phyloP scores from a whole-genome alignment of 35 echinoderm and acorn worm genomes.

The Apostichopus japonicus region DNA sequence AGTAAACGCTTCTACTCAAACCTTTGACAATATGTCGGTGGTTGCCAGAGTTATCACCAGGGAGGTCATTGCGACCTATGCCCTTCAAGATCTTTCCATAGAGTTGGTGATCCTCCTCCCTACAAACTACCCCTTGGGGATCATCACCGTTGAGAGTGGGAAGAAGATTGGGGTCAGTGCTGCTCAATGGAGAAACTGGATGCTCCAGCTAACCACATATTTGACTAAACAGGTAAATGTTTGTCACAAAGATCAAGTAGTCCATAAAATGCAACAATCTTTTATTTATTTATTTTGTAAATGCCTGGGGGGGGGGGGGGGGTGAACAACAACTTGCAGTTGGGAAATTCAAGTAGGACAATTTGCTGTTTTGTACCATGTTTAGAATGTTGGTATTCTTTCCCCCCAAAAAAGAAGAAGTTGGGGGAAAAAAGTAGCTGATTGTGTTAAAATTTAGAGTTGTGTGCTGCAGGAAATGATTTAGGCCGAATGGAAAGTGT shows the following conservation, averaged over 20 bases:
- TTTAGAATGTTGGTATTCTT: too few relatives aligned
- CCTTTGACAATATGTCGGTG: slow-evolving; percentile 83
- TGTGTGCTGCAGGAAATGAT: too few relatives aligned
- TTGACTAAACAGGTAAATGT: slow-evolving; percentile 82
- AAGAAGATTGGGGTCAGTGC: slow-evolving; percentile 77
- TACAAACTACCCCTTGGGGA: slow-evolving; percentile 84
- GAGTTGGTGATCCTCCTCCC: slow-evolving; percentile 84
- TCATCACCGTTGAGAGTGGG: slow-evolving; percentile 85
- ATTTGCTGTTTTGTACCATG: too few relatives aligned
- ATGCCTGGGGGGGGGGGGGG: too few relatives aligned
- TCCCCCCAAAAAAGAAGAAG: too few relatives aligned
- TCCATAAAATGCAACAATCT: too few relatives aligned
- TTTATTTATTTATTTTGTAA: too few relatives aligned
- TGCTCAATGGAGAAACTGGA: slow-evolving; percentile 98
- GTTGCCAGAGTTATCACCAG: slow-evolving; percentile 69
- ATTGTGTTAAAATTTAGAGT: too few relatives aligned
- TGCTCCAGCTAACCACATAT: slow-evolving; percentile 88
- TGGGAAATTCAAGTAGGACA: too few relatives aligned
- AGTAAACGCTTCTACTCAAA: slow-evolving; percentile 57
- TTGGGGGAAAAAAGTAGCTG: too few relatives aligned
- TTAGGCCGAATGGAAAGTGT: too few relatives aligned
- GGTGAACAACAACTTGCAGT: too few relatives aligned
- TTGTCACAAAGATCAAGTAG: neutral
- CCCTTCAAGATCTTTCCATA: slow-evolving; percentile 88
- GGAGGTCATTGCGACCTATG: slow-evolving; percentile 92